phyloP scores from a whole-genome alignment of 1,140 invertebrate species.

The Macrotrachela quadricornifera region DNA sequence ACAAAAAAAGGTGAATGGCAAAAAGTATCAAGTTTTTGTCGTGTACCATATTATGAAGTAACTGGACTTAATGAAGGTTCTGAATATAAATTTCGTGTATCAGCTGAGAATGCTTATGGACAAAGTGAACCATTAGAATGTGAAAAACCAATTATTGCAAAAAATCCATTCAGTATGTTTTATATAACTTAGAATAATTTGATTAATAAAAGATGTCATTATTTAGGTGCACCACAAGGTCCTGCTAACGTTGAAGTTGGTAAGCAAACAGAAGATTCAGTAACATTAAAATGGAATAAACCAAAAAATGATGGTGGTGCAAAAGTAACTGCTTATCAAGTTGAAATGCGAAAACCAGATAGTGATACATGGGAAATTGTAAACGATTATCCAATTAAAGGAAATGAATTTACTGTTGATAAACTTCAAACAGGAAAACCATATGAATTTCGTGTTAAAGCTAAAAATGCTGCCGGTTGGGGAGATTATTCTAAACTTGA shows the following conservation, averaged over 20 bases:
- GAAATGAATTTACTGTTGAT: constrained; percentile 37
- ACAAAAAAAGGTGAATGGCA: constrained; percentile 68
- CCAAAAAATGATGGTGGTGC: constrained; percentile 82
- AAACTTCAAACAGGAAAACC: constrained; percentile 66
- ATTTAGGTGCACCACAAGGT: constrained; percentile 39
- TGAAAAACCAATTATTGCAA: constrained; percentile 59
- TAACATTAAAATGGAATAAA: constrained; percentile 60
- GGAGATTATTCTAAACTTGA: constrained; percentile 62
- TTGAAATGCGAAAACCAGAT: constrained; percentile 33
- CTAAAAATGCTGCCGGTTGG: constrained; percentile 80
- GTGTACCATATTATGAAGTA: constrained; percentile 74
- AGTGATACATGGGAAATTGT: constrained; percentile 55
- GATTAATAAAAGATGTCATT: neutral
- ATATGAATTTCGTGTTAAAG: constrained; percentile 80
- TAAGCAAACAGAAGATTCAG: constrained; percentile 54
- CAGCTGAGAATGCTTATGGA: constrained; percentile 92
- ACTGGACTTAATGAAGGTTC: constrained; percentile 80
- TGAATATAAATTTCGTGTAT: constrained; percentile 75
- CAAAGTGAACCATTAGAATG: constrained; percentile 72
- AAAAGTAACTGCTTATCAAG: constrained; percentile 45
- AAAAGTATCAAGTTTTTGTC: constrained; percentile 75
- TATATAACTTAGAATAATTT: neutral
- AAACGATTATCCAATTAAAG: constrained; percentile 14
- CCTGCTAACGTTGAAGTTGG: constrained; percentile 55
- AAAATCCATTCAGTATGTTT: constrained; percentile 65